Conservation (phyloP, 2,797 vertebrate genomes). For the Poeciliopsis infans region DNA sequence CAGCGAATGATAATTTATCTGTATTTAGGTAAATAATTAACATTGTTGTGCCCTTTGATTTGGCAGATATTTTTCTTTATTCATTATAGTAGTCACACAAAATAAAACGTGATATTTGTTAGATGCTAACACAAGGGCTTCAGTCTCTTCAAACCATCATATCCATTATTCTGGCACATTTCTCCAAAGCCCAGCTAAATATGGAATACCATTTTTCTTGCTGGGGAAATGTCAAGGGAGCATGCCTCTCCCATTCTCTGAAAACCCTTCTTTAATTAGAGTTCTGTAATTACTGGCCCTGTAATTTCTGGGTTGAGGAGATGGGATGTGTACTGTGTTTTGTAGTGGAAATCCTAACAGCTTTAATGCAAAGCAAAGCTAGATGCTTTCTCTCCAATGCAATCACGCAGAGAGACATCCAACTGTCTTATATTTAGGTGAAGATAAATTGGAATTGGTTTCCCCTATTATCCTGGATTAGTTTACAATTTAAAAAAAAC, state of each 20-base stretch:
- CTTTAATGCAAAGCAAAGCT: slow-evolving; percentile 47
- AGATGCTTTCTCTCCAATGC: slow-evolving; percentile 46
- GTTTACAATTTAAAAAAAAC: slow-evolving; percentile 41
- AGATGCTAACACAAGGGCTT: slow-evolving; percentile 49
- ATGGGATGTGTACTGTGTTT: slow-evolving; percentile 56
- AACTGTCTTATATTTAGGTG: slow-evolving; percentile 49
- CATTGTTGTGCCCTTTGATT: slow-evolving; percentile 25
- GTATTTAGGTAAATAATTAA: slow-evolving; percentile 35
- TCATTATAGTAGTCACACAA: slow-evolving; percentile 35
- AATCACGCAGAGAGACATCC: slow-evolving; percentile 51
- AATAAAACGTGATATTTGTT: slow-evolving; percentile 62
- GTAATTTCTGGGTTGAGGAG: slow-evolving; percentile 75
- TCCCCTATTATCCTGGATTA: slow-evolving; percentile 53
- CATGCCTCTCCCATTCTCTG: slow-evolving; percentile 67
- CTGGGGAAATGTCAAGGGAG: slow-evolving; percentile 76
- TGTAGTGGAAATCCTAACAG: slow-evolving; percentile 67
- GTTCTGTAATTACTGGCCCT: slow-evolving; percentile 80
- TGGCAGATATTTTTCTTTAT: slow-evolving; percentile 44
- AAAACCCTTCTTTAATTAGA: slow-evolving; percentile 77
- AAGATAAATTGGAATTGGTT: slow-evolving; percentile 59
- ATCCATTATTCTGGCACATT: slow-evolving; percentile 70
- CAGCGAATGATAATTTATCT: slow-evolving; percentile 33
- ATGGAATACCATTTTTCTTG: slow-evolving; percentile 77
- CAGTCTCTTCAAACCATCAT: slow-evolving; percentile 51
- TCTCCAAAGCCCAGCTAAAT: slow-evolving; percentile 72